These are phyloP conservation scores for Lasioglossum calceatum DNA, from an alignment of 2,888 invertebrate genomes.

Conservation along the genomic window DNA sequence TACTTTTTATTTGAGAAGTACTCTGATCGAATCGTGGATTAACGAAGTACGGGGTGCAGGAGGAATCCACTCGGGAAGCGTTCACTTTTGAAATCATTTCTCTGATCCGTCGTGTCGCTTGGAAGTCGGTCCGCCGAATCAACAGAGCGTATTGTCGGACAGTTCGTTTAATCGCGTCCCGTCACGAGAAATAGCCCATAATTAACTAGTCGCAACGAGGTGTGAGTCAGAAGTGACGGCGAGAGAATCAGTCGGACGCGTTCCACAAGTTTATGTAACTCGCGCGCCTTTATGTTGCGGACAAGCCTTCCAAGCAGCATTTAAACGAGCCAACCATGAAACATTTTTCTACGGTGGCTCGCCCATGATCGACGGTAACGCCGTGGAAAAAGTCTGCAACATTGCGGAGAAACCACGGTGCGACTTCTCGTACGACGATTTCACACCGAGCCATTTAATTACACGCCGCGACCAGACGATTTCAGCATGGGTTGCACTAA, in stretches of 20 bases:
- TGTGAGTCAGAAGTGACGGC: slow-evolving; percentile 50
- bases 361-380: slow-evolving; percentile 11
- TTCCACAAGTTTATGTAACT: slow-evolving; percentile 61
- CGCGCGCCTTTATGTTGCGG: slow-evolving; percentile 48
- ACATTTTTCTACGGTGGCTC: slow-evolving; percentile 33
- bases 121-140: slow-evolving; percentile 15
- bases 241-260: slow-evolving; percentile 45
- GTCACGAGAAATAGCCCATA: slow-evolving; percentile 43
- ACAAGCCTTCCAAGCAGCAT: slow-evolving; percentile 48
- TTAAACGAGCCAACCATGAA: slow-evolving; percentile 57
- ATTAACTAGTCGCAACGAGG: slow-evolving; percentile 63
- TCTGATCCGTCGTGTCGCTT: not conserved
- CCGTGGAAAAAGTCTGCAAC: slow-evolving; percentile 23
- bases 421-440: not conserved
- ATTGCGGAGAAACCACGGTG: slow-evolving; percentile 29
- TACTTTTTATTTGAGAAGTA: not conserved
- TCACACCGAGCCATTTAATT: slow-evolving; percentile 50
- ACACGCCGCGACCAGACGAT: slow-evolving; percentile 15
- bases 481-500: slow-evolving; percentile 23
- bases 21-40: not conserved
- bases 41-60: not conserved
- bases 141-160: slow-evolving; percentile 25
- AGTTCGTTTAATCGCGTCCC: slow-evolving; percentile 31
- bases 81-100: slow-evolving; percentile 8
- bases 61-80: not conserved